phyloP scores from a whole-genome alignment of 1,140 invertebrate species.

The Augochlora pura region DNA sequence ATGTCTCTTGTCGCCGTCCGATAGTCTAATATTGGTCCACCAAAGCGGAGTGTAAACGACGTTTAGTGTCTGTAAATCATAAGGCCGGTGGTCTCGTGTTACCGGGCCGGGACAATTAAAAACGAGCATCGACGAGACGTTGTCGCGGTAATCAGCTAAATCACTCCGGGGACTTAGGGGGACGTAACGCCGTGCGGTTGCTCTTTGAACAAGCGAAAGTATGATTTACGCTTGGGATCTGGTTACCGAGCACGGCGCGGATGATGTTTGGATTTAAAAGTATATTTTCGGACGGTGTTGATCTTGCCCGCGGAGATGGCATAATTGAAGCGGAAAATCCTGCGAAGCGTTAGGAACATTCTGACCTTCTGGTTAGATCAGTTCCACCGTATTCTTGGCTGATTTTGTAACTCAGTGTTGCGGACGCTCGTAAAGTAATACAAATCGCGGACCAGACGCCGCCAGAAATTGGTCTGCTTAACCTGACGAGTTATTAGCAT shows the following conservation, averaged over 20 bases:
- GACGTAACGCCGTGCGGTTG: neutral
- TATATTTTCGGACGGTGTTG: neutral
- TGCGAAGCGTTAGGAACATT: no score
- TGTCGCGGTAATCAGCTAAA: neutral
- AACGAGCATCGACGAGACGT: conserved; percentile 3
- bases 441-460: no score
- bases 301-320: neutral
- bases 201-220: neutral
- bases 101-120: conserved; percentile 19
- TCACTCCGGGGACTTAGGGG: neutral
- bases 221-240: neutral
- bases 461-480: no score
- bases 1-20: neutral
- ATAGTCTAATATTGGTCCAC: conserved; percentile 9
- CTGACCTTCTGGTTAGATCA: no score
- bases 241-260: neutral
- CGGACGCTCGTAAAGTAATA: no score
- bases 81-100: neutral
- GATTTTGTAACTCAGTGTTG: no score
- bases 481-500: no score
- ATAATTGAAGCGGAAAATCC: no score
- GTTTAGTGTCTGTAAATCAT: conserved; percentile 31
- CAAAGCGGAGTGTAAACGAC: neutral
- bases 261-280: neutral
- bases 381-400: no score